Evolutionary conservation across 2,113 vertebrate species (phyloP).

Genomic region (Alaudala cheleensis): DNA sequence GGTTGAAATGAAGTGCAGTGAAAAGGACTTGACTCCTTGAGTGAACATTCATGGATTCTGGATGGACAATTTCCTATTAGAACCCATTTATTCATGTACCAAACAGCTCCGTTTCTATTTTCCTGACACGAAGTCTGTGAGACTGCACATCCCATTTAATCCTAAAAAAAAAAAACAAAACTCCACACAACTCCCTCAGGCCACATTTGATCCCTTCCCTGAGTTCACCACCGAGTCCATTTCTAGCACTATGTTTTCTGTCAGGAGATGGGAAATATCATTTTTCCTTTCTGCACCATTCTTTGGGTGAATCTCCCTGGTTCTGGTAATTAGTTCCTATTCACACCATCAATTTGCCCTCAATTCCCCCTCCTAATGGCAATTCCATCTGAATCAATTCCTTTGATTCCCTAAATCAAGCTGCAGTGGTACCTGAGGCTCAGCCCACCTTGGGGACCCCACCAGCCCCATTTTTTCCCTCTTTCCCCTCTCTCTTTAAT

Average conservation of each 20-base stretch:
- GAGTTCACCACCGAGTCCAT: not conserved
- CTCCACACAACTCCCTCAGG: not conserved
- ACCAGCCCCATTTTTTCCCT: not conserved
- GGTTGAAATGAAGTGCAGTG: not conserved
- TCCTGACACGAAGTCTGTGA: not conserved
- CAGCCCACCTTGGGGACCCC: not conserved
- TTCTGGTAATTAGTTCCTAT: constrained; percentile 26
- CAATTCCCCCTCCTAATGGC: not conserved
- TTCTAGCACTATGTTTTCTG: not conserved
- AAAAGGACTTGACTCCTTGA: not conserved
- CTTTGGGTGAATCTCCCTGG: constrained; percentile 3
- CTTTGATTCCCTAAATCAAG: constrained; percentile 17
- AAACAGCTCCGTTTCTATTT: not conserved
- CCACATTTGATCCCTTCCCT: not conserved
- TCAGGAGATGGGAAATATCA: not conserved
- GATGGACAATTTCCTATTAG: not conserved
- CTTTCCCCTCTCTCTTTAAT: not conserved
- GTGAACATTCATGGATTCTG: not conserved
- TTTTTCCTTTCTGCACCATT: not conserved
- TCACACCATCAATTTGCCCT: not conserved
- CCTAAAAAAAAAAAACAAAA: not conserved
- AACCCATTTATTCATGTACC: not conserved
- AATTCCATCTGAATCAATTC: constrained; percentile 8
- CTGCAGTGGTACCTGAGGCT: not conserved
- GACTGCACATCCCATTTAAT: not conserved